These are phyloP conservation scores for Podilymbus podiceps DNA, from an alignment of 2,113 vertebrate genomes.

Conservation along the genomic window DNA sequence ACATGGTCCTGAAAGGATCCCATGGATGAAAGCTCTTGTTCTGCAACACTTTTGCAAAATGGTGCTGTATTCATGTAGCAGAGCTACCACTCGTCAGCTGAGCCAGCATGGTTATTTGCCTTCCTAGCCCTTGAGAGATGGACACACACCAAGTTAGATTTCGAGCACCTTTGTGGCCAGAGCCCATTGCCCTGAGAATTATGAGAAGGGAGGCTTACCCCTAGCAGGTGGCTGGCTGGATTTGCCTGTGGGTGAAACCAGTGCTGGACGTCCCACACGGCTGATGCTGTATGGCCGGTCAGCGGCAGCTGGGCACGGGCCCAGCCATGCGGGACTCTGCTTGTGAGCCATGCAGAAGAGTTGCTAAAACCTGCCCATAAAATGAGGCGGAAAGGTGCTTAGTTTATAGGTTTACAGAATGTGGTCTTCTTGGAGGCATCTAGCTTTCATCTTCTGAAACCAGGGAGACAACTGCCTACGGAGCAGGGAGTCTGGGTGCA, in stretches of 20 bases:
- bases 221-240: not conserved
- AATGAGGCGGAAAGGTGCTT: not conserved
- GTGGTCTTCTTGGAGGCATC: not conserved
- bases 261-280: not conserved
- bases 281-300: accelerated
- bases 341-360: not conserved
- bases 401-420: not conserved
- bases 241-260: not conserved
- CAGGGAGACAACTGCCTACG: not conserved
- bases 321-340: accelerated
- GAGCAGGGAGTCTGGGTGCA: not conserved
- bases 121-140: not conserved
- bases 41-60: not conserved
- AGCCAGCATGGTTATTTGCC: not conserved
- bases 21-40: not conserved
- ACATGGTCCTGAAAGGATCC: not conserved
- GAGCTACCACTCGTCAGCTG: not conserved
- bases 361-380: not conserved
- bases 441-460: not conserved
- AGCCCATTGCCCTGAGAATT: not conserved
- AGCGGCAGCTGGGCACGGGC: not conserved
- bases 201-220: not conserved
- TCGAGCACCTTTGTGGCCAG: not conserved
- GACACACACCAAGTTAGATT: not conserved
- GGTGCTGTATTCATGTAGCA: not conserved